Percentiles rank a stretch among this genome's conserved stretches.
Conservation (phyloP, 2,797 vertebrate genomes). For the Cygnus olor region DNA sequence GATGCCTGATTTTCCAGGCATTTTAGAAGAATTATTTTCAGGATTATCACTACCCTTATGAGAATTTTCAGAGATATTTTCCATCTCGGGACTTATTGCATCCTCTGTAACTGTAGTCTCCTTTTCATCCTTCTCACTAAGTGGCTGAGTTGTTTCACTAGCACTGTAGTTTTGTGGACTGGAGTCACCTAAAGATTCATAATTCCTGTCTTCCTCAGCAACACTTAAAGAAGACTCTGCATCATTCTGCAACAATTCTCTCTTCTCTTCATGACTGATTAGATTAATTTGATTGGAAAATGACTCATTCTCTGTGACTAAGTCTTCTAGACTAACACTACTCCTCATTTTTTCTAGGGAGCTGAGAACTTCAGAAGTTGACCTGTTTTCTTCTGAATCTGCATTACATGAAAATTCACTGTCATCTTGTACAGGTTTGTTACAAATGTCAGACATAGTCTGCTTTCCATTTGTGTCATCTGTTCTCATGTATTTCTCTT, state of each 20-base stretch:
- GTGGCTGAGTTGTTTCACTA: conserved; percentile 4
- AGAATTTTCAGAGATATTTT: conserved; percentile 13
- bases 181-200: conserved; percentile 68
- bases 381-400: conserved; percentile 28
- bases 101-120: background rate
- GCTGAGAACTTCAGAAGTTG: conserved; percentile 2
- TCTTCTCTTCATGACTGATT: conserved; percentile 76
- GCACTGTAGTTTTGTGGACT: background rate
- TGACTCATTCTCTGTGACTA: conserved; percentile 9
- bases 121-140: background rate
- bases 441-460: conserved; percentile 38
- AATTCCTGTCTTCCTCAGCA: conserved; percentile 74
- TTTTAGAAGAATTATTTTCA: conserved; percentile 44
- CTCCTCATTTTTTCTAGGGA: conserved; percentile 28
- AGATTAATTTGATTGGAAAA: conserved; percentile 59
- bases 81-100: background rate
- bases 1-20: background rate
- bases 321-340: background rate
- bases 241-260: conserved; percentile 73
- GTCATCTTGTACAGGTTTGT: conserved; percentile 49
- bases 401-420: background rate
- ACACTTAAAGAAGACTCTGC: conserved; percentile 72
- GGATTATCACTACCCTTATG: background rate
- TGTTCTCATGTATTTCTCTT: background rate
- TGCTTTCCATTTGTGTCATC: conserved; percentile 39